Percentiles rank a stretch among this genome's conserved stretches.
Conservation (phyloP, 1,140 invertebrate species). For the Agrypnia vestita region DNA sequence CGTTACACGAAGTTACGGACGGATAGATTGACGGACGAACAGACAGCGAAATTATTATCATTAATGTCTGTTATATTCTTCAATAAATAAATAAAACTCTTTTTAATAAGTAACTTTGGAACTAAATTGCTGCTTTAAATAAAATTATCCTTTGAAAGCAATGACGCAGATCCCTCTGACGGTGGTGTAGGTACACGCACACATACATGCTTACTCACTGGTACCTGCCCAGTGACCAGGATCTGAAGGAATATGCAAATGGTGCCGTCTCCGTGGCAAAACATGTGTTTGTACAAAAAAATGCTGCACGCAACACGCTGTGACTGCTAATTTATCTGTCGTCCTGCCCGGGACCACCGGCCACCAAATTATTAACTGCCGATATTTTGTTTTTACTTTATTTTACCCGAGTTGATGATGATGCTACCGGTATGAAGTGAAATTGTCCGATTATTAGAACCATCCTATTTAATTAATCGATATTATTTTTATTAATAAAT, state of each 20-base stretch:
- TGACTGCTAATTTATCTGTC: constrained; percentile 36
- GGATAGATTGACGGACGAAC: too few relatives aligned
- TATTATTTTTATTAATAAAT: too few relatives aligned
- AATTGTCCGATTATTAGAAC: not conserved
- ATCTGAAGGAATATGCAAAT: constrained; percentile 19
- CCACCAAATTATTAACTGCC: constrained; percentile 24
- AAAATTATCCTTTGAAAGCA: too few relatives aligned
- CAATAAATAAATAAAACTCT: too few relatives aligned
- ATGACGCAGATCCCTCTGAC: too few relatives aligned
- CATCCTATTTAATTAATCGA: too few relatives aligned
- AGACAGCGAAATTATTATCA: too few relatives aligned
- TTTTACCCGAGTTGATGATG: not conserved
- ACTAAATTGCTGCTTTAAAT: too few relatives aligned
- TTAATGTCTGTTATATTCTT: too few relatives aligned
- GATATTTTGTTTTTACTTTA: constrained; percentile 22
- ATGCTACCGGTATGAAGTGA: not conserved
- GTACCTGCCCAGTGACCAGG: not conserved
- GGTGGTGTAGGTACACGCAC: too few relatives aligned
- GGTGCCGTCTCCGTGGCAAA: constrained; percentile 1
- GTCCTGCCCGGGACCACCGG: not conserved
- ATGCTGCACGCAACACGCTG: constrained; percentile 20
- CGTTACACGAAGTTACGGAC: too few relatives aligned
- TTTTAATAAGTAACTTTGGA: too few relatives aligned
- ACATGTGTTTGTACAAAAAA: not conserved
- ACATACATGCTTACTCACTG: not conserved